A percentile compares a stretch with the other conserved stretches of the same genome.
These are phyloP conservation scores for Solea senegalensis DNA, from an alignment of 2,113 vertebrate genomes.

Conservation along the genomic window DNA sequence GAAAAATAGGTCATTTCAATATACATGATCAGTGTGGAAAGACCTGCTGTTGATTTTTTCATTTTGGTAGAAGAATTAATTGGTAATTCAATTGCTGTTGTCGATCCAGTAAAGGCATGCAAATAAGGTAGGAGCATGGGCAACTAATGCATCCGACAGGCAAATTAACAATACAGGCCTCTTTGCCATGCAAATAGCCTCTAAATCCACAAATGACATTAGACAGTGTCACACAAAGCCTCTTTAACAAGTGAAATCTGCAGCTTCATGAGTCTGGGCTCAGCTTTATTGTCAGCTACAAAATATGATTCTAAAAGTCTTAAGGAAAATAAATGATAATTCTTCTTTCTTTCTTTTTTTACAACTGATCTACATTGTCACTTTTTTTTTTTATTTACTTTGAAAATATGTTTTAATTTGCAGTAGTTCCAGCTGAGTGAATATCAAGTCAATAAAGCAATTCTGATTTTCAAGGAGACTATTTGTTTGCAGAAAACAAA, in stretches of 20 bases:
- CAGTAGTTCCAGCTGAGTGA: conserved; percentile 68
- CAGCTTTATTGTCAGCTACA: conserved; percentile 27
- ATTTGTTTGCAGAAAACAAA: conserved; percentile 66
- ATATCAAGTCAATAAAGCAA: conserved; percentile 74
- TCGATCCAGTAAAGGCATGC: conserved; percentile 71
- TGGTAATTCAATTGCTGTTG: conserved; percentile 62
- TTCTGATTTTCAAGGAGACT: conserved; percentile 77
- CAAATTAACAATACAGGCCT: conserved; percentile 73
- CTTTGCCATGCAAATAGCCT: conserved; percentile 75
- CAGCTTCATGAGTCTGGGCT: conserved; percentile 47
- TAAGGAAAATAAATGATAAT: conserved; percentile 19
- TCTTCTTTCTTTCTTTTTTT: conserved; percentile 7
- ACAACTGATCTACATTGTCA: conserved; percentile 6
- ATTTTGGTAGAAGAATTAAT: conserved; percentile 57
- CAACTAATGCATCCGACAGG: conserved; percentile 70
- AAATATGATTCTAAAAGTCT: conserved; percentile 33
- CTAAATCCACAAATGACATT: conserved; percentile 74
- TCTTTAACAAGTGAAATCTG: conserved; percentile 73
- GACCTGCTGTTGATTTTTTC: conserved; percentile 31
- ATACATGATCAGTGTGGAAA: conserved; percentile 27
- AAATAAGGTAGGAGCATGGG: conserved; percentile 70
- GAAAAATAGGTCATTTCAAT: conserved; percentile 33
- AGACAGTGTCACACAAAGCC: conserved; percentile 74
- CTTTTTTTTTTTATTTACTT: conserved; percentile 14
- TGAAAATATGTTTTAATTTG: conserved; percentile 66